Base-by-base conservation (phyloP, 2,888 invertebrate genomes). In the Dermolepida albohirtum region DNA sequence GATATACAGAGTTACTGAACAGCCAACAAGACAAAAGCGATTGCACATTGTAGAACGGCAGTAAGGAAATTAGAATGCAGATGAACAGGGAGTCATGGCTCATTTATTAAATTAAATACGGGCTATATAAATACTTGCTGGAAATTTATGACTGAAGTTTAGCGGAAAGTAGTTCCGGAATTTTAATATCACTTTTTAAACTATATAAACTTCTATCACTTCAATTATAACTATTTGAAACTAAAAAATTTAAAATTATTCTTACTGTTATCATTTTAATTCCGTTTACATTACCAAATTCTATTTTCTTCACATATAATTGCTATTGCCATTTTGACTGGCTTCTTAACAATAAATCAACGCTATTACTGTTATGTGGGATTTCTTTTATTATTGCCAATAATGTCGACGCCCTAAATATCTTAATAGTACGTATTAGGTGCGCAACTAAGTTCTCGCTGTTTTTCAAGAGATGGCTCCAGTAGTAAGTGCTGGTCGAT, bases 41-140 rank as follows among this genome's bases (percentile, higher is more conserved):
- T 57, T 41, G 6, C 1, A 34, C 16, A 44, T 7, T 22, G 22
- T 22, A 22, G 12, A 27, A 4, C 14, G 11, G 1, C 34, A 59
- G 47, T 47, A 22, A 39, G 39, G 39, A 47, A 55, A 66, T 47
- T 66, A 41, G 22, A 47, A 54, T 44, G 27, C 55, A 41, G 12
- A 7, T n/a, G 14, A n/a, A 12, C 29, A 49, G 50, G 34, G 55
- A 44, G 66, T 34, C 43, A 55, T 34, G 66, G 39, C 29, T 34
- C 55, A 66, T 55, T 66, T 55, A 54, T 29, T 47, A 66, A 55
- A 66, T 55, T 66, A 66, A 55, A 55, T 66, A 47, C 29, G 12
- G 12, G 6, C 27, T 27, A 43, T 47, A 12, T 44, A 66, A 55
- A 22, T 12, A 55, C 12, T 47, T 47, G n/a, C 27, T 11, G n/a